A percentile compares a stretch with the other conserved stretches of the same genome.
Evolutionary conservation across 2,113 vertebrate species (phyloP).

Genomic region (Heteronetta atricapilla): DNA sequence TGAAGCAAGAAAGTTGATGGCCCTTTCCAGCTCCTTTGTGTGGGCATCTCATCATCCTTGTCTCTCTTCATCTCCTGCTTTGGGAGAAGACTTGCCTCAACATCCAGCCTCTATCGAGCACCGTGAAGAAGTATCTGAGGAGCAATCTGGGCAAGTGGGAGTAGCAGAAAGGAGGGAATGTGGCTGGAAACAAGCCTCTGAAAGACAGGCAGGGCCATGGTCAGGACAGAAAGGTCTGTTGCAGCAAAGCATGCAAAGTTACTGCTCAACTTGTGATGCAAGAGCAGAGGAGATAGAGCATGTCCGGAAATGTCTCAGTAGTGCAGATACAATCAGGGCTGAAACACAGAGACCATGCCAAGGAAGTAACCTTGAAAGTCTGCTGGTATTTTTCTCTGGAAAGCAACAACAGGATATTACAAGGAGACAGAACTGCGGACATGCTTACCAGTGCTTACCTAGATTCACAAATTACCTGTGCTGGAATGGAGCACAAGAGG

Average conservation of each 20-base stretch:
- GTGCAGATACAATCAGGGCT: slow-evolving; percentile 29
- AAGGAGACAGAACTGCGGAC: slow-evolving; percentile 23
- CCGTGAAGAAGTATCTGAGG: neutral
- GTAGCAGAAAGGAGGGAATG: neutral
- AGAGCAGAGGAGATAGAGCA: slow-evolving; percentile 12
- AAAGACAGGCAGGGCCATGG: neutral
- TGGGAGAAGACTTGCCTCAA: neutral
- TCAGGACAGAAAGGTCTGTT: neutral
- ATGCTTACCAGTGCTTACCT: slow-evolving; percentile 22
- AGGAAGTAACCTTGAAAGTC: slow-evolving; percentile 66
- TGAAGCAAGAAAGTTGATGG: neutral
- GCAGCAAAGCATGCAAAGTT: slow-evolving; percentile 5
- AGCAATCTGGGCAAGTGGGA: neutral
- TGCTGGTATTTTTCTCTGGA: slow-evolving; percentile 61
- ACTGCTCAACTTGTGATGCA: slow-evolving; percentile 12
- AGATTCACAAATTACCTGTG: slow-evolving; percentile 38
- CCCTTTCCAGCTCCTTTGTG: neutral
- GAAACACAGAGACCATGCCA: slow-evolving; percentile 46
- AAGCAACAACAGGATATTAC: slow-evolving; percentile 66
- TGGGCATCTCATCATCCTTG: neutral
- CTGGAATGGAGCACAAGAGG: neutral
- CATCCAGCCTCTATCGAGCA: neutral
- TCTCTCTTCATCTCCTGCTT: neutral
- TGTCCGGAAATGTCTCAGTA: slow-evolving; percentile 25
- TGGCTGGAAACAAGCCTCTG: neutral